Conservation (phyloP, 2,888 invertebrate species). For the Metalampra italica region DNA sequence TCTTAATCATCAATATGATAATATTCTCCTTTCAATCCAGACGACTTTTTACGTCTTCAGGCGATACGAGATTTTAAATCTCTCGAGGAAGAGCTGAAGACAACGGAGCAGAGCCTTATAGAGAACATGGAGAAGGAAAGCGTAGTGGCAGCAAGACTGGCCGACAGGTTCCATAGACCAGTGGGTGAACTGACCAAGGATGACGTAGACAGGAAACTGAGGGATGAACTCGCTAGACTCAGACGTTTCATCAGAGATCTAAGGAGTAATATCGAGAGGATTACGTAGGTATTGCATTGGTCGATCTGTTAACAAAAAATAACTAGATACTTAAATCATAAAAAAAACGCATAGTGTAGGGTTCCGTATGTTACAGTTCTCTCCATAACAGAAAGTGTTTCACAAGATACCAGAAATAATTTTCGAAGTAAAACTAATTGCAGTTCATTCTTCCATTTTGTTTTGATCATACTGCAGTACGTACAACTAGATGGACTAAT, state of each 20-base stretch:
- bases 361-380: too few relatives aligned
- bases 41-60: slow-evolving; percentile 38
- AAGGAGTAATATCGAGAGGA: slow-evolving; percentile 75
- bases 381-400: too few relatives aligned
- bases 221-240: slow-evolving; percentile 80
- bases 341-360: too few relatives aligned
- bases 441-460: too few relatives aligned
- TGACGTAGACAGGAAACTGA: slow-evolving; percentile 80
- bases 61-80: slow-evolving; percentile 83
- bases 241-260: slow-evolving; percentile 78
- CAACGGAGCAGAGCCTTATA: slow-evolving; percentile 82
- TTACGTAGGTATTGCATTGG: slow-evolving; percentile 63
- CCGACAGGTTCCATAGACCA: slow-evolving; percentile 82
- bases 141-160: slow-evolving; percentile 84
- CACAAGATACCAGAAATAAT: too few relatives aligned
- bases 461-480: too few relatives aligned
- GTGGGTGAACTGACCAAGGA: slow-evolving; percentile 82
- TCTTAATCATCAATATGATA: too few relatives aligned
- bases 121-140: slow-evolving; percentile 84
- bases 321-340: too few relatives aligned
- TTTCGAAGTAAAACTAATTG: too few relatives aligned
- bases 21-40: too few relatives aligned
- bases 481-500: too few relatives aligned
- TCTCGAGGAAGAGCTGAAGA: slow-evolving; percentile 82
- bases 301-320: background rate